Conservation (phyloP, 1,140 invertebrate genomes). For the Caenorhabditis latens region DNA sequence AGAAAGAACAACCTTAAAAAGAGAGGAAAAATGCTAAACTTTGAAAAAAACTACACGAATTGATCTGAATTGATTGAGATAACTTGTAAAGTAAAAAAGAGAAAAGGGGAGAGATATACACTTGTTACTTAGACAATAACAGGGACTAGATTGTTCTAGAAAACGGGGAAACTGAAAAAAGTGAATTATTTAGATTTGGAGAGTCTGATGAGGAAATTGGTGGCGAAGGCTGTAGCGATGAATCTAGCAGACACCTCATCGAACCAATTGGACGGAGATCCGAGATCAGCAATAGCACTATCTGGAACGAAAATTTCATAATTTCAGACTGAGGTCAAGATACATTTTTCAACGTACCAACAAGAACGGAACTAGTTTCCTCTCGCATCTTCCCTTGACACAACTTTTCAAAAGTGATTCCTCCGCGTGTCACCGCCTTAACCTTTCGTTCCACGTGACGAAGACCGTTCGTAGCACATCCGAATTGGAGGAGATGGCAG, state of each 20-base stretch:
- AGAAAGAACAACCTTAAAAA: background rate
- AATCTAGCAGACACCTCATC: conserved; percentile 12
- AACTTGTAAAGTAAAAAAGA: background rate
- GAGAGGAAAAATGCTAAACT: background rate
- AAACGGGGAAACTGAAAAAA: background rate
- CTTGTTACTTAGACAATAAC: background rate
- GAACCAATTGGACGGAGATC: conserved; percentile 38
- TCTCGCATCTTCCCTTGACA: conserved; percentile 34
- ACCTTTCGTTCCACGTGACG: conserved; percentile 22
- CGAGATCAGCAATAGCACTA: conserved; percentile 32
- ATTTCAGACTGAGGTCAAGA: background rate
- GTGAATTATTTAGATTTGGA: background rate
- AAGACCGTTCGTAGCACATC: conserved; percentile 34
- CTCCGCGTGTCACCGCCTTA: background rate
- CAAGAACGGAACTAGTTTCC: conserved; percentile 20
- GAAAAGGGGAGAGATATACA: background rate
- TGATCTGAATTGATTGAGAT: conserved; percentile 13
- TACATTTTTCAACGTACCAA: background rate
- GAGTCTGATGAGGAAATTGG: conserved; percentile 37
- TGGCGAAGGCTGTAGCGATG: conserved; percentile 15
- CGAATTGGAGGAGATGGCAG: conserved; percentile 41
- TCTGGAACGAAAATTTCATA: background rate
- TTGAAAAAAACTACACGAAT: conserved; percentile 7
- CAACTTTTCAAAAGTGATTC: conserved; percentile 22
- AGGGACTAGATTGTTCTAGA: background rate